Conservation (phyloP, 1,140 invertebrate species). For the Drosophila kurseongensis region DNA sequence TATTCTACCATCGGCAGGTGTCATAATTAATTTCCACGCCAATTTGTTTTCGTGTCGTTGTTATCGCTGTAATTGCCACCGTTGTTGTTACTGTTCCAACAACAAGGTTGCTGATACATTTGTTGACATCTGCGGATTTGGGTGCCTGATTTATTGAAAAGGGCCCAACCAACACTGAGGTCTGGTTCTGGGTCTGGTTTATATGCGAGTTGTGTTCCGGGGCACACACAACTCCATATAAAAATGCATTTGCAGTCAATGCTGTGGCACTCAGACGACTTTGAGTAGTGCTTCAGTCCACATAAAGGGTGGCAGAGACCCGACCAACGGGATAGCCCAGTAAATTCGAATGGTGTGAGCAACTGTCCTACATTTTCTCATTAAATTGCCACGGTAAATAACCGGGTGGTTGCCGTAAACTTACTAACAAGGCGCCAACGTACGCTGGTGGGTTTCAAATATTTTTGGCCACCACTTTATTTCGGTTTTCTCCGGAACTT, state of each 20-base stretch:
- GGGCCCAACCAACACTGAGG: conserved; percentile 10
- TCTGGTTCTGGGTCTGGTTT: not conserved
- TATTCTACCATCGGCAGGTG: conserved; percentile 41
- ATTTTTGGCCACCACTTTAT: conserved; percentile 60
- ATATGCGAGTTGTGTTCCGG: conserved; percentile 1
- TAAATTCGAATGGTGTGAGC: conserved; percentile 37
- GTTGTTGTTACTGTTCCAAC: conserved; percentile 13
- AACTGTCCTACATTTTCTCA: conserved; percentile 80
- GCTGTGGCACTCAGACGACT: conserved; percentile 61
- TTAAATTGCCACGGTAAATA: conserved; percentile 78
- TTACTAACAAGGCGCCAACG: conserved; percentile 74
- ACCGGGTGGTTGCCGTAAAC: conserved; percentile 68
- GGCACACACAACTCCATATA: conserved; percentile 12
- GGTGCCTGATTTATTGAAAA: conserved; percentile 48
- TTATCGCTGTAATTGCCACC: conserved; percentile 18
- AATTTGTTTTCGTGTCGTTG: conserved; percentile 54
- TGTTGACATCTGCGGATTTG: conserved; percentile 38
- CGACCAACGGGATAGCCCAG: conserved; percentile 20
- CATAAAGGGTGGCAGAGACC: conserved; percentile 33
- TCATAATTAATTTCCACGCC: conserved; percentile 71
- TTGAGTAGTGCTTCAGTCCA: conserved; percentile 69
- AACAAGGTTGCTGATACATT: conserved; percentile 8
- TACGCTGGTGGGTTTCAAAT: conserved; percentile 62
- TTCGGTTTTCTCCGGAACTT: conserved; percentile 59
- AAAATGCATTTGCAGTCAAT: conserved; percentile 43